Evolutionary conservation across 2,888 invertebrate genomes (phyloP).

Genomic region (Punctoribates punctum): DNA sequence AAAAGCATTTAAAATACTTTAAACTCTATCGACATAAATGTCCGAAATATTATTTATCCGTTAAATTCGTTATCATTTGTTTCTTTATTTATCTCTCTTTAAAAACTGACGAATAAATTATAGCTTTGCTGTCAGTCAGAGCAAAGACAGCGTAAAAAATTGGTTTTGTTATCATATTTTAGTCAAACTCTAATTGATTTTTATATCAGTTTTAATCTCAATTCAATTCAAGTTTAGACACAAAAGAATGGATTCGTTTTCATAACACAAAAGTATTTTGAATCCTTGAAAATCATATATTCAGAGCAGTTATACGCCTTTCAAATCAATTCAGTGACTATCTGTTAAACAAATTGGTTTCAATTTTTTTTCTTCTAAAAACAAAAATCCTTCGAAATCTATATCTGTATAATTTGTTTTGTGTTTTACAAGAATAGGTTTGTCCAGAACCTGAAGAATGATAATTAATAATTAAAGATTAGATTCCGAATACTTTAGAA

Average conservation of each 20-base stretch:
- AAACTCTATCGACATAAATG: no score
- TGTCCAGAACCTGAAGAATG: background rate
- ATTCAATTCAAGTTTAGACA: background rate
- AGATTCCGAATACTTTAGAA: no score
- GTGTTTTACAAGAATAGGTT: background rate
- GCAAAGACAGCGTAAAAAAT: slow-evolving; percentile 5
- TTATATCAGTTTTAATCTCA: background rate
- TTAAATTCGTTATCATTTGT: background rate
- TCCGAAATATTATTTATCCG: no score
- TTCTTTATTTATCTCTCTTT: background rate
- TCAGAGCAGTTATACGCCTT: background rate
- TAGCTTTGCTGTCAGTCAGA: background rate
- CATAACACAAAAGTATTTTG: background rate
- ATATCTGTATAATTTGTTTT: background rate
- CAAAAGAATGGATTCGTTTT: background rate
- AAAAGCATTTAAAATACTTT: no score
- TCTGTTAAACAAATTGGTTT: slow-evolving; percentile 1
- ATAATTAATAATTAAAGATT: background rate
- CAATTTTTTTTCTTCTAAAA: background rate
- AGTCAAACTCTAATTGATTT: slow-evolving; percentile 5
- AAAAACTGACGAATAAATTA: background rate
- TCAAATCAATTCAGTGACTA: background rate
- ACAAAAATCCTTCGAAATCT: background rate
- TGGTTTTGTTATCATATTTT: background rate
- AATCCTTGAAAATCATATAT: background rate